phyloP scores from a whole-genome alignment of 2,888 invertebrate genomes.

The Trilocha varians region DNA sequence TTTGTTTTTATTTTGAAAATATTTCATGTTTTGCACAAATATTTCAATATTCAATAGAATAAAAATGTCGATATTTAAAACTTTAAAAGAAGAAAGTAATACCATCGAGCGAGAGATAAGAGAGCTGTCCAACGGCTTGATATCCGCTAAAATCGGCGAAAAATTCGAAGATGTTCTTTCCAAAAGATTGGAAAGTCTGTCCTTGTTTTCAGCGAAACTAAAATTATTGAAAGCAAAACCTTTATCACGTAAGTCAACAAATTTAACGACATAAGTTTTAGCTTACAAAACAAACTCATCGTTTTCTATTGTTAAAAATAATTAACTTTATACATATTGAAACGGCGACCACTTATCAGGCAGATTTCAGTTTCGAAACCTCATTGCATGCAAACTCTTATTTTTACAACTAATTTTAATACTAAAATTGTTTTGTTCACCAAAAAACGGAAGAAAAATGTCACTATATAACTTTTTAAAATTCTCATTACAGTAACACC shows the following conservation, averaged over 20 bases:
- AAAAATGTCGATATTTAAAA: conserved; percentile 41
- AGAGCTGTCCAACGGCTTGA: conserved; percentile 27
- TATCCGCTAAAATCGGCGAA: conserved; percentile 31
- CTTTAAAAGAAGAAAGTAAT: conserved; percentile 37
- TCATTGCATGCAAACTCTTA: no score
- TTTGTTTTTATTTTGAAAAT: conserved; percentile 5
- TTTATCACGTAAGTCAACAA: conserved; percentile 31
- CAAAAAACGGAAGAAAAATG: no score
- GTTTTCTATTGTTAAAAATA: no score
- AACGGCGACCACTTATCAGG: no score
- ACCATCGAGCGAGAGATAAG: conserved; percentile 38
- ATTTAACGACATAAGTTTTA: no score
- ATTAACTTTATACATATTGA: no score
- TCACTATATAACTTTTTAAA: not conserved
- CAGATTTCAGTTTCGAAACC: no score
- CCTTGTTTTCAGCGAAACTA: conserved; percentile 43
- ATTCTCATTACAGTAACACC: conserved; percentile 25
- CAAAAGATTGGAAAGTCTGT: conserved; percentile 39
- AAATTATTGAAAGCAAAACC: conserved; percentile 44
- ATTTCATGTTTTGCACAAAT: no score
- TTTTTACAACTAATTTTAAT: no score
- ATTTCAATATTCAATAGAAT: no score
- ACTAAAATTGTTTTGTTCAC: no score
- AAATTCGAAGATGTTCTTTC: conserved; percentile 36
- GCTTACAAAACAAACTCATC: no score